Conservation (phyloP, 2,113 vertebrate genomes). For the Setophaga coronata region DNA sequence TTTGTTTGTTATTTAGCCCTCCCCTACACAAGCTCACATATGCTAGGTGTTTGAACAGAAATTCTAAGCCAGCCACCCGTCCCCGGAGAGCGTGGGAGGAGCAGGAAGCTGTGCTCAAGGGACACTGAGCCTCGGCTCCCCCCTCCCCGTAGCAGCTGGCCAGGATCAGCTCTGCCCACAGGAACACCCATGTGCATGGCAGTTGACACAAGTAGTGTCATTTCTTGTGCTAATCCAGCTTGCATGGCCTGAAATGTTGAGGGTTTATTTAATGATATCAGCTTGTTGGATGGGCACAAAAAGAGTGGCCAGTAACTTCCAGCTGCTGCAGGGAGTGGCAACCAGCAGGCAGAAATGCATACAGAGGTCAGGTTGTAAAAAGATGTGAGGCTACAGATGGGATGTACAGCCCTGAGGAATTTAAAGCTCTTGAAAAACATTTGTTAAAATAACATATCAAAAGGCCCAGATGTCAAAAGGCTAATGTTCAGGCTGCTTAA, state of each 20-base stretch:
- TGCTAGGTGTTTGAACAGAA: not conserved
- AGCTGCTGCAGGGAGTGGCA: not conserved
- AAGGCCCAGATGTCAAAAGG: not conserved
- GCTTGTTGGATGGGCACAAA: rapidly evolving
- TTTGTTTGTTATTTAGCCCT: not conserved
- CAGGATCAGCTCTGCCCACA: not conserved
- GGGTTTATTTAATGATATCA: too few relatives aligned
- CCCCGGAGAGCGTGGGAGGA: rapidly evolving
- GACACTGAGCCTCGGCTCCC: not conserved
- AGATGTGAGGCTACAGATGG: not conserved
- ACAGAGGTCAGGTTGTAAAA: not conserved
- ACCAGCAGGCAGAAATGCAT: not conserved
- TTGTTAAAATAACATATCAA: not conserved
- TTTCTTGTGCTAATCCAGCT: not conserved
- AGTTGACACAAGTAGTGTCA: too few relatives aligned
- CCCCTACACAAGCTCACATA: not conserved
- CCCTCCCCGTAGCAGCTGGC: not conserved
- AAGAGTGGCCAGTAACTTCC: not conserved
- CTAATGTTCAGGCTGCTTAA: not conserved
- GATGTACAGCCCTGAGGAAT: not conserved
- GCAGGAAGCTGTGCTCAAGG: rapidly evolving
- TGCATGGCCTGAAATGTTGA: rapidly evolving
- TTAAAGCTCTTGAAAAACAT: not conserved
- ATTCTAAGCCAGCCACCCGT: not conserved
- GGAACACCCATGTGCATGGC: rapidly evolving